phyloP scores from a whole-genome alignment of 2,888 invertebrate genomes.

The Ectobius pallidus region DNA sequence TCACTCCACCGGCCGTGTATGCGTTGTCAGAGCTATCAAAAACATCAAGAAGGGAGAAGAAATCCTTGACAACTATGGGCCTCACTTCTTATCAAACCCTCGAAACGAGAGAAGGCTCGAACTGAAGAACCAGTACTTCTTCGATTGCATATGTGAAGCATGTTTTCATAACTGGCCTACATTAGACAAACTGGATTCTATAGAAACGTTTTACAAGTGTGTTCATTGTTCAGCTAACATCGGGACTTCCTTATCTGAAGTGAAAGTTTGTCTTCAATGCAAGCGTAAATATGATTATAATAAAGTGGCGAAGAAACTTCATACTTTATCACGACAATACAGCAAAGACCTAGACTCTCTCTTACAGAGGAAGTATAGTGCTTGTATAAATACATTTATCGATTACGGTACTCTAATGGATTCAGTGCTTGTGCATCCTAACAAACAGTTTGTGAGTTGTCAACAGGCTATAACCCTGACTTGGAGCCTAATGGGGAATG shows the following conservation, averaged over 20 bases:
- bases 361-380: neutral
- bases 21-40: slow-evolving; percentile 48
- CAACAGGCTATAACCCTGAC: slow-evolving; percentile 33
- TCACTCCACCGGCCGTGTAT: slow-evolving; percentile 50
- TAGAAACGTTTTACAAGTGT: slow-evolving; percentile 21
- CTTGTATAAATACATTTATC: slow-evolving; percentile 26
- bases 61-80: slow-evolving; percentile 58
- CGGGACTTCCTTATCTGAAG: neutral
- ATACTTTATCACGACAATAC: slow-evolving; percentile 1
- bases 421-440: slow-evolving; percentile 26
- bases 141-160: slow-evolving; percentile 54
- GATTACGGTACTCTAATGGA: slow-evolving; percentile 27
- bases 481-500: slow-evolving; percentile 35
- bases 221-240: slow-evolving; percentile 18
- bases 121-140: slow-evolving; percentile 55
- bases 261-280: slow-evolving; percentile 30
- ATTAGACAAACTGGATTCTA: slow-evolving; percentile 43
- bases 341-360: slow-evolving; percentile 25
- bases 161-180: slow-evolving; percentile 54
- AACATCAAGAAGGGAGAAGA: slow-evolving; percentile 54
- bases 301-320: slow-evolving; percentile 4
- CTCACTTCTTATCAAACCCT: slow-evolving; percentile 52
- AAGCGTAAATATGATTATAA: slow-evolving; percentile 26
- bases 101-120: slow-evolving; percentile 50
- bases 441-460: slow-evolving; percentile 28